A percentile compares a stretch with the other conserved stretches of the same genome.
These are phyloP conservation scores for Pelusios castaneus DNA, from an alignment of 2,113 vertebrate species.

Conservation along the genomic window DNA sequence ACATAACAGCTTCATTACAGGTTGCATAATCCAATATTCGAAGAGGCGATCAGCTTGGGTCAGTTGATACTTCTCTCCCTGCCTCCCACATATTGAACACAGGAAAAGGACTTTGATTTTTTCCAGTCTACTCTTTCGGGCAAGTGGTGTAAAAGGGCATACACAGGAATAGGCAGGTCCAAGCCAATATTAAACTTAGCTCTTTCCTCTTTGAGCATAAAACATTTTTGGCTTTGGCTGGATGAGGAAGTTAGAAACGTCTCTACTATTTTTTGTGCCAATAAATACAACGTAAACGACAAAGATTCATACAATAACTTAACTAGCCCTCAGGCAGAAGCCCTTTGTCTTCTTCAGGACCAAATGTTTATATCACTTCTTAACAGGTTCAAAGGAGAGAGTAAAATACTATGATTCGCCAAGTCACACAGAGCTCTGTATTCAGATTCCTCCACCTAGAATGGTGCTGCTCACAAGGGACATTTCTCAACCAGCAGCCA, in stretches of 20 bases:
- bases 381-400: not conserved
- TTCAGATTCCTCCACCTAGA: not conserved
- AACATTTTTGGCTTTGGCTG: not conserved
- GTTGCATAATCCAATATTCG: not conserved
- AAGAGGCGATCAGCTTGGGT: not conserved
- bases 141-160: not conserved
- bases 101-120: not conserved
- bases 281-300: not conserved
- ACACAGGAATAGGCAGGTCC: not conserved
- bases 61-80: not conserved
- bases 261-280: no score
- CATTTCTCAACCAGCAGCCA: not conserved
- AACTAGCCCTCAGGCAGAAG: not conserved
- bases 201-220: not conserved
- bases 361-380: not conserved
- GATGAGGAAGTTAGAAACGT: not conserved
- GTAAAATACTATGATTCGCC: constrained; percentile 3
- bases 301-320: not conserved
- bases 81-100: not conserved
- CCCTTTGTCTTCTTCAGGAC: not conserved
- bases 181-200: not conserved
- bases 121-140: not conserved
- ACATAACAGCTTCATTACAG: not conserved
- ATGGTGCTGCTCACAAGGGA: not conserved
- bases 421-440: not conserved